Base-by-base conservation (phyloP, 2,888 invertebrate genomes). In the Tetramorium bicarinatum region DNA sequence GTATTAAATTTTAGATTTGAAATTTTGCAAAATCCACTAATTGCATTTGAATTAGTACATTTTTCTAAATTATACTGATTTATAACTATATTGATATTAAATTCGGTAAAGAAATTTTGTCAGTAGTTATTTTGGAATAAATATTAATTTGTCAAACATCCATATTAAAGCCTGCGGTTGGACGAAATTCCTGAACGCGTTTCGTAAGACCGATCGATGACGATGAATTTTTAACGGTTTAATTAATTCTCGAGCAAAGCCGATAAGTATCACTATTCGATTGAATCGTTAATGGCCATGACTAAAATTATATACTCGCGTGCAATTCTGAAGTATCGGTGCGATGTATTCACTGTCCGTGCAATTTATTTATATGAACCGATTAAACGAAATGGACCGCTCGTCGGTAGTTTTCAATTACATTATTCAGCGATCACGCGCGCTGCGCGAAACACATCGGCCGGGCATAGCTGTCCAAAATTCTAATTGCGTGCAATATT, bases 291-390 rank as follows among this genome's bases (percentile, higher is more conserved):
- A 87, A 44, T 76, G 47, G 67, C 18, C 76, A 54, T 75, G 84
- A 88, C 82, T 62, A 77, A 88, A 87, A 86, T 89, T 89, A 87
- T 82, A 71, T 62, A 52, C 25, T 29, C 64, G 29, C 56, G 21
- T 41, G 80, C 77, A 84, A 86, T 84, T 82, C 75, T 82, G 44
- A 79, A 89, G 69, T 83, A 84, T 67, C 47, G 54, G 47, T 64
- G 62, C 62, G 83, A 74, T 56, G 18, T 64, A 52, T 59, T 88
- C 84, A 54, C 71, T 41, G 77, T 84, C 69, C 52, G 47, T 18
- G 59, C 72, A 79, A 87, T 89, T 87, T 89, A 89, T 89, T 89
- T 89, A 84, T 83, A 85, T 74, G 83, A 85, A 83, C 72, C 85
- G 84, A 89, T 89, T 86, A 87, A 87, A 82, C 62, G 71, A 82